A percentile compares a stretch with the other conserved stretches of the same genome.
These are phyloP conservation scores for Invenusta paracnida DNA, from an alignment of 2,888 invertebrate genomes.

Conservation along the genomic window DNA sequence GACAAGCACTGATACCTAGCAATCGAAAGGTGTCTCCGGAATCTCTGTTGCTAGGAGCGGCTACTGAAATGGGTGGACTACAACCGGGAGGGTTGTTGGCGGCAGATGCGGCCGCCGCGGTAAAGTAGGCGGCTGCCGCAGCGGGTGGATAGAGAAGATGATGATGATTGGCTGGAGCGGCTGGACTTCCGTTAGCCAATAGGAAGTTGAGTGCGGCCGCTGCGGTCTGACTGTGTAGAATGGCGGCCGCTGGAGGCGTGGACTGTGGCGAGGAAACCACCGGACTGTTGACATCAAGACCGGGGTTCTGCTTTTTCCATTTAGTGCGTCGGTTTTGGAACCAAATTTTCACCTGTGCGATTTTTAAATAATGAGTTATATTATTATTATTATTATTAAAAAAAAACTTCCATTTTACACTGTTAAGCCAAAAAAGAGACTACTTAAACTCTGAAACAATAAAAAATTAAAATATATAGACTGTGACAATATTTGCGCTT, in stretches of 20 bases:
- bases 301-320: constrained; percentile 99
- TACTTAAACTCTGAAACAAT: no score
- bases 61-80: no score
- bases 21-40: not conserved
- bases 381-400: no score
- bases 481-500: no score
- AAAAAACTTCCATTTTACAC: no score
- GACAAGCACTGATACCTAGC: no score
- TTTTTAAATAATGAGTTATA: no score
- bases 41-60: not conserved
- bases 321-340: constrained; percentile 80
- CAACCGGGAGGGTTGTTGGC: no score
- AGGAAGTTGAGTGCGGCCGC: not conserved
- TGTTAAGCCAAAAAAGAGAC: no score
- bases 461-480: no score
- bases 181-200: not conserved
- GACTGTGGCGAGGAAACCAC: constrained; percentile 49
- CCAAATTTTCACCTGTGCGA: constrained; percentile 66
- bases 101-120: no score
- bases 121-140: not conserved
- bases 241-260: not conserved
- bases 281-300: constrained; percentile 76
- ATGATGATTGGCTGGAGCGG: no score
- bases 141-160: constrained; percentile 1
- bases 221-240: not conserved